phyloP scores from a whole-genome alignment of 1,140 invertebrate species.

The Trichogramma pretiosum region DNA sequence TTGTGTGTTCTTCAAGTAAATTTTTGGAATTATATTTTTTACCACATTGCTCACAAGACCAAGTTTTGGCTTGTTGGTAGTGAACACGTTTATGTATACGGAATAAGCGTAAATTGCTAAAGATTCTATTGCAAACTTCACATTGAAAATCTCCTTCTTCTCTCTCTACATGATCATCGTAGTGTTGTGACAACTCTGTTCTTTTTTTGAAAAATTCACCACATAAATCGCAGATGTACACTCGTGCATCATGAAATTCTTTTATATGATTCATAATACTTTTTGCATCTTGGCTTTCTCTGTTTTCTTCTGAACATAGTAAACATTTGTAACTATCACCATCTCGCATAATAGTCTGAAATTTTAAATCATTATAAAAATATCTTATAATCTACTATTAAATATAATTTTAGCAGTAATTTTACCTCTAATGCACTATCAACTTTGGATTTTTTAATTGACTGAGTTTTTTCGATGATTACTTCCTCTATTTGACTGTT shows the following conservation, averaged over 20 bases:
- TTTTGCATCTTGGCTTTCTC: constrained; percentile 48
- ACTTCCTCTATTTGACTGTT: constrained; percentile 25
- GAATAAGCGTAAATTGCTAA: constrained; percentile 53
- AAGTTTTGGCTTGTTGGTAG: constrained; percentile 53
- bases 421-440: constrained; percentile 13
- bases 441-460: not conserved
- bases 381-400: constrained; percentile 4
- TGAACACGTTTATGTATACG: constrained; percentile 56
- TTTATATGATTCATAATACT: constrained; percentile 54
- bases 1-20: constrained; percentile 61
- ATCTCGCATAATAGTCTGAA: constrained; percentile 45
- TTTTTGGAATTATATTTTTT: constrained; percentile 59
- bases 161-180: constrained; percentile 56
- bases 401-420: constrained; percentile 8
- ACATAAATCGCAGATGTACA: constrained; percentile 67
- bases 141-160: constrained; percentile 57
- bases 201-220: constrained; percentile 55
- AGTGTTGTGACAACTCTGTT: constrained; percentile 54
- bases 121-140: constrained; percentile 56
- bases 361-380: constrained; percentile 13
- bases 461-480: constrained; percentile 28
- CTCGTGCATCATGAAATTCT: constrained; percentile 48
- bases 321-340: constrained; percentile 51
- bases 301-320: constrained; percentile 46
- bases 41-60: constrained; percentile 55